Percentiles rank a stretch among this genome's conserved stretches.
Evolutionary conservation across 2,113 vertebrate species (phyloP).

Genomic region (Myotis lucifugus): DNA sequence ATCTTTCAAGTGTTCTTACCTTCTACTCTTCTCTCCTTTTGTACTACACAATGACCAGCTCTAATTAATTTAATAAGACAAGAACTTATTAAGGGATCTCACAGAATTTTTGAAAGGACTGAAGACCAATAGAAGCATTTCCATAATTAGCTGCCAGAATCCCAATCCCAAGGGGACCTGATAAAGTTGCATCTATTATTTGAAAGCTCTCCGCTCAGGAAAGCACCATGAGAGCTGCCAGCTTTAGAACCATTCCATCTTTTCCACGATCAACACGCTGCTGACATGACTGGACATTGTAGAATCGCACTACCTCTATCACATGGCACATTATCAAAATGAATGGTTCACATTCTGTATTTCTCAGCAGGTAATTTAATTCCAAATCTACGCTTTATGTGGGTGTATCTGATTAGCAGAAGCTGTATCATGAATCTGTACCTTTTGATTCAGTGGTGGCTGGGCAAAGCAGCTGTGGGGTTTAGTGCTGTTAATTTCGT

Average conservation of each 20-base stretch:
- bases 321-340: background rate
- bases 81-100: background rate
- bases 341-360: background rate
- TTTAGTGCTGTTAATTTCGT: background rate
- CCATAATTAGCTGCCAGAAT: background rate
- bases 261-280: background rate
- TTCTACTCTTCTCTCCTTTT: background rate
- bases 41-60: background rate
- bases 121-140: background rate
- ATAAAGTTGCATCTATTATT: background rate
- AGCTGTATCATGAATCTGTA: background rate
- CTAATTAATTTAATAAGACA: conserved; percentile 10
- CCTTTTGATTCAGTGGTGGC: background rate
- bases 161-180: background rate
- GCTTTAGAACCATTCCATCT: background rate
- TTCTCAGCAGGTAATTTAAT: background rate
- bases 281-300: background rate
- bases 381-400: background rate
- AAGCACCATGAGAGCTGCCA: background rate
- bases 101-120: background rate
- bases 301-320: background rate
- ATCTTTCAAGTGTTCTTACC: background rate
- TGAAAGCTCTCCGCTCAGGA: background rate
- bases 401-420: background rate
- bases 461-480: background rate